phyloP scores from a whole-genome alignment of 2,888 invertebrate genomes.

The Campoletis raptor region DNA sequence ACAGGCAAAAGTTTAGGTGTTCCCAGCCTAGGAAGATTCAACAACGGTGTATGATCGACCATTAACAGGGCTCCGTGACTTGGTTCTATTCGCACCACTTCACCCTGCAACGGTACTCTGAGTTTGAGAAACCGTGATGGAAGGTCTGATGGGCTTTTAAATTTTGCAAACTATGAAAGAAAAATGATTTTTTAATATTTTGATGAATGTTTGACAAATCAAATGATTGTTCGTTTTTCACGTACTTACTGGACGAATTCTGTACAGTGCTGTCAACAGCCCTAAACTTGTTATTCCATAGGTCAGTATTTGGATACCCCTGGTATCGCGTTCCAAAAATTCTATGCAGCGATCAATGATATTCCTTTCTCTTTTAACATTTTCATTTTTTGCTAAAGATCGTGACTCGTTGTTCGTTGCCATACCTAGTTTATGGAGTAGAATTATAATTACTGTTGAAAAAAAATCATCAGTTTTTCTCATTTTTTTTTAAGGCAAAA shows the following conservation, averaged over 20 bases:
- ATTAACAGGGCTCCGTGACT: slow-evolving; percentile 85
- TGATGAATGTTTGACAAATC: slow-evolving; percentile 3
- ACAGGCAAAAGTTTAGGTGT: slow-evolving; percentile 86
- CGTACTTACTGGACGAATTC: slow-evolving; percentile 87
- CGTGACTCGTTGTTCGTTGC: background rate
- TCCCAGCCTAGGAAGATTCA: slow-evolving; percentile 86
- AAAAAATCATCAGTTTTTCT: background rate
- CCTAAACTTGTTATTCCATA: slow-evolving; percentile 87
- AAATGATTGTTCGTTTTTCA: background rate
- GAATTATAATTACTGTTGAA: background rate
- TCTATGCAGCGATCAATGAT: slow-evolving; percentile 73
- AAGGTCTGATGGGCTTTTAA: slow-evolving; percentile 87
- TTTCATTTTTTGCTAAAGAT: background rate
- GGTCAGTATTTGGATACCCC: slow-evolving; percentile 86
- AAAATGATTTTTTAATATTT: background rate
- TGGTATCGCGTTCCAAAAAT: slow-evolving; percentile 76
- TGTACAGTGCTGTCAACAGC: slow-evolving; percentile 86
- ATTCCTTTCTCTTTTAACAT: slow-evolving; percentile 51
- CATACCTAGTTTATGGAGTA: background rate
- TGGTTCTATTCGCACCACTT: slow-evolving; percentile 86
- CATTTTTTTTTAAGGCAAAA: background rate
- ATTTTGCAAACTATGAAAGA: slow-evolving; percentile 87
- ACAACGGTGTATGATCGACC: slow-evolving; percentile 87
- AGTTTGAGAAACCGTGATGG: slow-evolving; percentile 87
- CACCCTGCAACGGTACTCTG: slow-evolving; percentile 86